A percentile compares a stretch with the other conserved stretches of the same genome.
phyloP scores from a whole-genome alignment of 2,113 vertebrate species.

The Bujurquina vittata region DNA sequence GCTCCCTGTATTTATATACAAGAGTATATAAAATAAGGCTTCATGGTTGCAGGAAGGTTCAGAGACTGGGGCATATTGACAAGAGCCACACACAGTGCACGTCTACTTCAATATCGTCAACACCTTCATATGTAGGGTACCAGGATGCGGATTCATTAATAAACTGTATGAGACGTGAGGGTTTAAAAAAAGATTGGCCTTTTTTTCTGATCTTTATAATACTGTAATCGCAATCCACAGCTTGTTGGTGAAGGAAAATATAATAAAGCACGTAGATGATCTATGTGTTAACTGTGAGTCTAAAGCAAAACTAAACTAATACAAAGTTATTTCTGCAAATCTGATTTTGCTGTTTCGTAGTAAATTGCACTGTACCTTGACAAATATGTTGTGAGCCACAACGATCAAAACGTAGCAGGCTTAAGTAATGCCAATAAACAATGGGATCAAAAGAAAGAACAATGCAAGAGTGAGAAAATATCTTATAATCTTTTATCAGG shows the following conservation, averaged over 20 bases:
- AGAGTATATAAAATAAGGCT: background rate
- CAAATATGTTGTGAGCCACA: background rate
- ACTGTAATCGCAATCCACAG: background rate
- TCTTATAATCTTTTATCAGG: background rate
- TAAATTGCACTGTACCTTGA: background rate
- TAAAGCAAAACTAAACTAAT: background rate
- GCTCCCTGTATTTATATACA: background rate
- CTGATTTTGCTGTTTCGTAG: background rate
- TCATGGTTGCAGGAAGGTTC: background rate
- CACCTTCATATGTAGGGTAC: background rate
- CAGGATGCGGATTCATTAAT: conserved; percentile 4
- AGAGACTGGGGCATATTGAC: conserved; percentile 17
- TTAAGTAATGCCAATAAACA: background rate
- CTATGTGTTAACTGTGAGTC: background rate
- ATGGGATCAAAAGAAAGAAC: background rate
- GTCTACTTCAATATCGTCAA: background rate
- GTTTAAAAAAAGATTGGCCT: background rate
- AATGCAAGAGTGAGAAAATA: background rate
- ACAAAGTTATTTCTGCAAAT: background rate
- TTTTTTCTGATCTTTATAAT: background rate
- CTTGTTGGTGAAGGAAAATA: no score
- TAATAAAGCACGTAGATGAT: background rate
- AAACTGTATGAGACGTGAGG: background rate
- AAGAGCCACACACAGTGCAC: background rate
- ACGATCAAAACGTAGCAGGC: background rate